phyloP scores from a whole-genome alignment of 2,797 vertebrate genomes.

The Coregonus ussuriensis region DNA sequence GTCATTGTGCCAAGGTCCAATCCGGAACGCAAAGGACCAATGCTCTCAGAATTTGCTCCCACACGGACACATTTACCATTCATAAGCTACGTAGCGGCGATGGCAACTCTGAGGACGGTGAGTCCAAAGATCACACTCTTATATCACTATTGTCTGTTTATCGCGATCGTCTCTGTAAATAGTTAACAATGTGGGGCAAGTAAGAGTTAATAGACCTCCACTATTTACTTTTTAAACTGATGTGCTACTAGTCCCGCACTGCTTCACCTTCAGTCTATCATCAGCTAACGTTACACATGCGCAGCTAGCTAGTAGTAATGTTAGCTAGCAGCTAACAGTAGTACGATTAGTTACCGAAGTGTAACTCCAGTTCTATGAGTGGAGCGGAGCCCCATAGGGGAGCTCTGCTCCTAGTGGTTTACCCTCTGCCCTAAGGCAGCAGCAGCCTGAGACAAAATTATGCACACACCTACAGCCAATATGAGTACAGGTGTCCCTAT shows the following conservation, averaged over 20 bases:
- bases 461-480: too few relatives aligned
- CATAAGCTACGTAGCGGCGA: constrained; percentile 51
- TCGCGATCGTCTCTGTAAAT: constrained; percentile 41
- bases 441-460: too few relatives aligned
- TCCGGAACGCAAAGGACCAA: constrained; percentile 63
- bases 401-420: too few relatives aligned
- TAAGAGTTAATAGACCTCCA: constrained; percentile 3
- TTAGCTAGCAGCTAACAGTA: not conserved
- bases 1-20: not conserved
- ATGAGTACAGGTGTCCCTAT: too few relatives aligned
- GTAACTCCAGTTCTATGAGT: too few relatives aligned
- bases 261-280: not conserved
- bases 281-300: not conserved
- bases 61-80: constrained; percentile 43
- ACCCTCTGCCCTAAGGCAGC: too few relatives aligned
- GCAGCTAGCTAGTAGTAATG: not conserved
- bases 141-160: constrained; percentile 17
- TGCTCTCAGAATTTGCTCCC: constrained; percentile 36
- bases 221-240: not conserved
- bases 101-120: constrained; percentile 79
- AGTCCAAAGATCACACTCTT: constrained; percentile 56
- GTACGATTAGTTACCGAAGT: too few relatives aligned
- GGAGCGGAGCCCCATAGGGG: too few relatives aligned
- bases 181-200: constrained; percentile 29
- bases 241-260: not conserved